phyloP scores from a whole-genome alignment of 2,888 invertebrate genomes.

The Aethes cnicana region DNA sequence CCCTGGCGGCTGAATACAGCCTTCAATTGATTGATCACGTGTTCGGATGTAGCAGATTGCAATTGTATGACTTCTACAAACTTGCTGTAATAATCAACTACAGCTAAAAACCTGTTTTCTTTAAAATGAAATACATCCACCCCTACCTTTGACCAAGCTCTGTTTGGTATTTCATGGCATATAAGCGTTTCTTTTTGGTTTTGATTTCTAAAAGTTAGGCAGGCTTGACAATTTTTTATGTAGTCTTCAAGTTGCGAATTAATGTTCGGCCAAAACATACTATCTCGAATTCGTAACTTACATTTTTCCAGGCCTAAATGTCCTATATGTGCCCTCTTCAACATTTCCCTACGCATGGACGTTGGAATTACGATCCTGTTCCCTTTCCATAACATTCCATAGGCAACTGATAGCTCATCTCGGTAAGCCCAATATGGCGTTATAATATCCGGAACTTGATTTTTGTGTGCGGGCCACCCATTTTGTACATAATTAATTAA shows the following conservation, averaged over 20 bases:
- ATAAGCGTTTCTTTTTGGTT: not conserved
- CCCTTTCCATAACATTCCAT: not conserved
- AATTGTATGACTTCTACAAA: too few relatives aligned
- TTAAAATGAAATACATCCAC: too few relatives aligned
- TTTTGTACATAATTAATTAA: not conserved
- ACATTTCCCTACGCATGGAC: not conserved
- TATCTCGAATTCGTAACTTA: not conserved
- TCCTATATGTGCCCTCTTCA: too few relatives aligned
- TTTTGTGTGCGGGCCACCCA: not conserved
- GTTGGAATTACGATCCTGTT: not conserved
- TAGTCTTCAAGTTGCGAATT: not conserved
- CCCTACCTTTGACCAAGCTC: too few relatives aligned
- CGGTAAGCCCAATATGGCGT: too few relatives aligned
- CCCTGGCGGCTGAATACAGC: not conserved
- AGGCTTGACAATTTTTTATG: not conserved
- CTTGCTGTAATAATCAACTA: too few relatives aligned
- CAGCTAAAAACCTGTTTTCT: too few relatives aligned
- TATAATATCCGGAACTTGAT: not conserved
- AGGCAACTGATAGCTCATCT: not conserved
- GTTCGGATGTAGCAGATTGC: too few relatives aligned
- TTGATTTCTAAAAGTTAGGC: not conserved
- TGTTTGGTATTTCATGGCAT: not conserved
- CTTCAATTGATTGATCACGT: not conserved
- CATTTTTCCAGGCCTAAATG: not conserved
- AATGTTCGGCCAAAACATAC: not conserved